Percentiles rank a stretch among this genome's conserved stretches.
phyloP scores from a whole-genome alignment of 53 echinoderm and acorn worm species.

The Zoroaster sp. region DNA sequence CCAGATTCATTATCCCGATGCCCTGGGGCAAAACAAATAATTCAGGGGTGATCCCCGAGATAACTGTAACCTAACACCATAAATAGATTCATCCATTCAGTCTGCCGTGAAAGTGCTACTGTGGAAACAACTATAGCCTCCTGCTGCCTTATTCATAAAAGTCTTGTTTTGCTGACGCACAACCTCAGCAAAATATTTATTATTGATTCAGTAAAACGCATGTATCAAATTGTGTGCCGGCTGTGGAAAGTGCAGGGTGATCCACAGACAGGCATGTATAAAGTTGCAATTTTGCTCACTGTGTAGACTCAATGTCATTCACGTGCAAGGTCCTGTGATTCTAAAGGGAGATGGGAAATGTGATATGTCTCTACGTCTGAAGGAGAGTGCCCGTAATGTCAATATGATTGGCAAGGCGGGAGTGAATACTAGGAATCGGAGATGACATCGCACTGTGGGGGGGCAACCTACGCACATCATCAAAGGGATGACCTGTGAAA shows the following conservation, averaged over 20 bases:
- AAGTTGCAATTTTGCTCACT: neutral
- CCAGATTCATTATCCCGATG: neutral
- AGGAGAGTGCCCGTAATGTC: neutral
- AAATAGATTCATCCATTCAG: neutral
- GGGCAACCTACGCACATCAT: neutral
- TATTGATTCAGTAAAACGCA: neutral
- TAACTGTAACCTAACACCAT: too few relatives aligned
- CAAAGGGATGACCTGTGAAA: neutral
- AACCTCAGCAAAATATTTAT: neutral
- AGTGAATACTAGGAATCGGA: neutral
- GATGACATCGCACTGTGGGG: neutral
- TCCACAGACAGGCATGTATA: neutral
- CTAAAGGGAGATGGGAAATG: neutral
- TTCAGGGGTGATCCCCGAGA: neutral
- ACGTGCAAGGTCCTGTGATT: neutral
- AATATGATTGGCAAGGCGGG: neutral
- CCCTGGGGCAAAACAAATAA: neutral
- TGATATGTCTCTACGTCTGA: neutral
- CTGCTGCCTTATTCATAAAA: neutral
- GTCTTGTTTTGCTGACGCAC: constrained; percentile 7
- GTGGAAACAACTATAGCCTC: neutral
- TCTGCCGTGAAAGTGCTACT: neutral
- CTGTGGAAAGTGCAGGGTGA: neutral
- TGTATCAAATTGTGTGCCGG: neutral
- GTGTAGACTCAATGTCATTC: neutral